Conservation (phyloP, 2,113 vertebrate genomes). For the Danionella cerebrum region DNA sequence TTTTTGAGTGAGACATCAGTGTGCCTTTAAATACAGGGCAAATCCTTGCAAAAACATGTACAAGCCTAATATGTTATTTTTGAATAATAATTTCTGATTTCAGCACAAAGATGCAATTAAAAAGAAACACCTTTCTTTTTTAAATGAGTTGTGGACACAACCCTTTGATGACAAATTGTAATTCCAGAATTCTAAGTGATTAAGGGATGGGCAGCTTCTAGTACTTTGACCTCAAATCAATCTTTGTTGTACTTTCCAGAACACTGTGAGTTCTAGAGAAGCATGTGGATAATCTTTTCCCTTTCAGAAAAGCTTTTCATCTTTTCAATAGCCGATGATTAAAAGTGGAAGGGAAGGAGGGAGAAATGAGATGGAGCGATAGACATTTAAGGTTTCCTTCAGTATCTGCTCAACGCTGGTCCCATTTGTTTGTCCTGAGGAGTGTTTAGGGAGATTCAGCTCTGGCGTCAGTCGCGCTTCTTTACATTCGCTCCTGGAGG, state of each 20-base stretch:
- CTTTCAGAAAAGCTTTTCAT: conserved; percentile 19
- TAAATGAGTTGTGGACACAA: too few relatives aligned
- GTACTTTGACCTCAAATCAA: not conserved
- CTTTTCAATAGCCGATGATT: not conserved
- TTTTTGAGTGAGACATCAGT: too few relatives aligned
- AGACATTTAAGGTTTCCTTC: not conserved
- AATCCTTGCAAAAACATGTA: too few relatives aligned
- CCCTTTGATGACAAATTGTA: too few relatives aligned
- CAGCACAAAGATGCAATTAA: not conserved
- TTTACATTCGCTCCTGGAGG: conserved; percentile 6
- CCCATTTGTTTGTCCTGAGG: not conserved
- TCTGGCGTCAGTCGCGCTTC: not conserved
- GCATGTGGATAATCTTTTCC: not conserved
- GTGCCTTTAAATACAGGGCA: too few relatives aligned
- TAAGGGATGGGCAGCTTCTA: too few relatives aligned
- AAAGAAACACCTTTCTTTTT: too few relatives aligned
- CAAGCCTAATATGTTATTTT: too few relatives aligned
- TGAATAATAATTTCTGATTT: too few relatives aligned
- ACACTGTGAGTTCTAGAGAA: too few relatives aligned
- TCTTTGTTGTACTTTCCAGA: not conserved
- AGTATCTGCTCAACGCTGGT: not conserved
- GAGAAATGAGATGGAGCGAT: not conserved
- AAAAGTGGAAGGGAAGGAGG: not conserved
- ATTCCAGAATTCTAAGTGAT: not conserved
- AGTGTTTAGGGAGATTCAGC: not conserved